Evolutionary conservation across 2,888 invertebrate species (phyloP).

Genomic region (Labia minor): DNA sequence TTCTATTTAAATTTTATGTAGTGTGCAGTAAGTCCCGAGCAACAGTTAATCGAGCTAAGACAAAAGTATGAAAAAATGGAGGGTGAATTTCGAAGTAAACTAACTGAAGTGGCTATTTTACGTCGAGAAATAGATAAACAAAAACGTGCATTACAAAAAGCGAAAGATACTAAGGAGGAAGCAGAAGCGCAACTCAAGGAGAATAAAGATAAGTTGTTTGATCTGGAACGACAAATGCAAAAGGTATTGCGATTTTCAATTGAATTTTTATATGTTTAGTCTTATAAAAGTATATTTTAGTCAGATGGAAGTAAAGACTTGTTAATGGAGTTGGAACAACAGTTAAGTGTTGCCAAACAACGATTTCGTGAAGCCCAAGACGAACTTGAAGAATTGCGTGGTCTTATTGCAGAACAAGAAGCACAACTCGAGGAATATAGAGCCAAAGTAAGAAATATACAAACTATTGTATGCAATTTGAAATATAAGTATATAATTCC

Average conservation of each 20-base stretch:
- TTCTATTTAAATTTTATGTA: too few species aligned
- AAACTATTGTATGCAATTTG: not conserved
- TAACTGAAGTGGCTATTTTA: slow-evolving; percentile 50
- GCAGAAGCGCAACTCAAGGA: slow-evolving; percentile 49
- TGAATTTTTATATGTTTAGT: not conserved
- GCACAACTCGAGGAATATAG: slow-evolving; percentile 57
- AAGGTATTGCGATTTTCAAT: slow-evolving; percentile 29
- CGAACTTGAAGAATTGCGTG: slow-evolving; percentile 38
- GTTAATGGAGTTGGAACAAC: slow-evolving; percentile 50
- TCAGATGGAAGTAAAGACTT: slow-evolving; percentile 47
- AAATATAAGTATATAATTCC: slow-evolving; percentile 36
- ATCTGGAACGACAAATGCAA: slow-evolving; percentile 35
- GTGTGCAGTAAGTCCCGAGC: slow-evolving; percentile 39
- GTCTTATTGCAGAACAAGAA: slow-evolving; percentile 52
- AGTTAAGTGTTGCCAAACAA: slow-evolving; percentile 42
- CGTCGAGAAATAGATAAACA: slow-evolving; percentile 42
- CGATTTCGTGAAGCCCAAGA: slow-evolving; percentile 47
- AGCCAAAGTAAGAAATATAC: slow-evolving; percentile 40
- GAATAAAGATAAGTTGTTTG: slow-evolving; percentile 42
- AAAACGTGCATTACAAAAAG: slow-evolving; percentile 37
- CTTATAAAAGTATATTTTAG: slow-evolving; percentile 17
- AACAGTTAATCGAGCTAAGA: slow-evolving; percentile 46
- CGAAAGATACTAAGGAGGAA: slow-evolving; percentile 41
- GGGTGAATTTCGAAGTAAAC: slow-evolving; percentile 56
- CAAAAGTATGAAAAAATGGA: slow-evolving; percentile 52